Percentiles rank a stretch among this genome's conserved stretches.
phyloP scores from a whole-genome alignment of 2,113 vertebrate species.

The Carassius gibelio region DNA sequence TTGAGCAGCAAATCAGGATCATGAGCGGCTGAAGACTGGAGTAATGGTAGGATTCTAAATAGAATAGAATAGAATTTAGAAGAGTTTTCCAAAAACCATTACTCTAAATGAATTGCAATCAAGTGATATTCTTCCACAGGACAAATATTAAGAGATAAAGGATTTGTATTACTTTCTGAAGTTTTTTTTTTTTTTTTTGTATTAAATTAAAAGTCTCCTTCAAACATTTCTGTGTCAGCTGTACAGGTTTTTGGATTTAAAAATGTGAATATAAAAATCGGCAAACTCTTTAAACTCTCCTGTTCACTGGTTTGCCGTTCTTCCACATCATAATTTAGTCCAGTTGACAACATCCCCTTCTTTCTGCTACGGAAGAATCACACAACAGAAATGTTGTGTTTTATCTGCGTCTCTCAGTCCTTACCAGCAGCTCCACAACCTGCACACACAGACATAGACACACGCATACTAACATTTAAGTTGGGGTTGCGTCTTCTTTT shows the following conservation, averaged over 20 bases:
- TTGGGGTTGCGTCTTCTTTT: constrained; percentile 75
- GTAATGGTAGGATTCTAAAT: background rate
- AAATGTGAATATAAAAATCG: background rate
- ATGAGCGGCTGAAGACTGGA: background rate
- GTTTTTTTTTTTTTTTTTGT: too few species aligned
- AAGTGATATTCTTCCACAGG: background rate
- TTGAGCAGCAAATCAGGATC: background rate
- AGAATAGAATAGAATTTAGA: background rate
- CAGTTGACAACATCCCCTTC: background rate
- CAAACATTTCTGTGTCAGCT: background rate
- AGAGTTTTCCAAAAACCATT: background rate
- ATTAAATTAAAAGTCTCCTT: background rate
- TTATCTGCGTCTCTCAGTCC: constrained; percentile 51
- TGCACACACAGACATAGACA: background rate
- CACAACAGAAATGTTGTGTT: constrained; percentile 69
- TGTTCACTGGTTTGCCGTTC: background rate
- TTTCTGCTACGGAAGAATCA: constrained; percentile 55
- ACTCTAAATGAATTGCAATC: background rate
- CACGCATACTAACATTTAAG: constrained; percentile 68
- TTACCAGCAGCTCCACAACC: constrained; percentile 54
- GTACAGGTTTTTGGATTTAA: background rate
- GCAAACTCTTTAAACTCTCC: background rate
- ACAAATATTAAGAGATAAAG: background rate
- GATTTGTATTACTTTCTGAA: background rate
- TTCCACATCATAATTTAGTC: background rate